Base-by-base conservation (phyloP, 1,140 invertebrate genomes). In the Portunus trituberculatus region DNA sequence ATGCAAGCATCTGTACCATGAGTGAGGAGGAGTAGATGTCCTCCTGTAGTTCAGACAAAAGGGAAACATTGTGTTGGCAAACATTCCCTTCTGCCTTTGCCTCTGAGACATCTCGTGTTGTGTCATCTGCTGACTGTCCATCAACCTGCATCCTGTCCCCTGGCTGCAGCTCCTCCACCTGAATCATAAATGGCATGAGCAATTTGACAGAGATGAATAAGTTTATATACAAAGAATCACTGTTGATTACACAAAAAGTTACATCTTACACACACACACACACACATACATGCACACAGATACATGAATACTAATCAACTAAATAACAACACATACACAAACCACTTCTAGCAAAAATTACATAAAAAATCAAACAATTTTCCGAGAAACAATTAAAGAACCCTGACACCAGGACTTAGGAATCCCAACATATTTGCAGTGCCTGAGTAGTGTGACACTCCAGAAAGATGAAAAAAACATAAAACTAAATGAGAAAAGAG, bases 91-190 rank as follows among this genome's bases (percentile, higher is more conserved):
- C 25, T 46, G 48, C 92, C 76, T 84, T 48, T 16, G 84, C 92
- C 76, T 46, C 92, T 28, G 45, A 48, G 28, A 39, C 82, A 32
- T 31, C 45, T 39, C 28, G 91, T 10, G 29, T 16, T 25, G 14
- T 31, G 16, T 45, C 31, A n/a, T 45, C 67, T 76, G 67, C 20
- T n/a, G 12, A 20, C 20, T 46, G 46, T 0, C 39, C 39, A 48
- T 8, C 16, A 39, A 59, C 31, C 16, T 94, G 32, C 39, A 48
- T 76, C 82, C 59, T 32, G 31, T 32, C 29, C 25, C 8, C 39
- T 31, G 28, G 91, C 39, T 20, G 59, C 59, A 91, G 39, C 39
- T 91, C 88, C 52, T 94, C 93, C 25, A 94, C 39, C 93, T 94
- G 93, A 52, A 14, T 46, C 52, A 91, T 1, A 45, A 14, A 88